Percentiles rank a stretch among this genome's conserved stretches.
phyloP scores from a whole-genome alignment of 2,888 invertebrate species.

The Andricus curvator region DNA sequence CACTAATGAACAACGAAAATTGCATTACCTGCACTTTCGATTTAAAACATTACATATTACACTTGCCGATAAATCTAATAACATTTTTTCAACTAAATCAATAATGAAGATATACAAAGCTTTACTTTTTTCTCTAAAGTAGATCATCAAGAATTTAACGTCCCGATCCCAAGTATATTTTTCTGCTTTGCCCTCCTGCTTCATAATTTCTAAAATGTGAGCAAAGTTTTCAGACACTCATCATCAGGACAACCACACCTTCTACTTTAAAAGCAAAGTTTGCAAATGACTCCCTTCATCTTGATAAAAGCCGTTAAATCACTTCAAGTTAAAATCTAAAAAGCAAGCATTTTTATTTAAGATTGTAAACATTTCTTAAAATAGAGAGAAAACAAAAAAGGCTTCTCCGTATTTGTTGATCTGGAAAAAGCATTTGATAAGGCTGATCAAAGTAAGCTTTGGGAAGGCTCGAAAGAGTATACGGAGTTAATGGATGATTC shows the following conservation, averaged over 20 bases:
- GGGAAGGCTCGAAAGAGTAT: no score
- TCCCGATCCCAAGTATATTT: not conserved
- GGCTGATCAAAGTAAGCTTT: no score
- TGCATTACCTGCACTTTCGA: no score
- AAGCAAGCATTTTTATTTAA: not conserved
- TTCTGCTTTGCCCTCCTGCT: not conserved
- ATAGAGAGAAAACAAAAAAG: no score
- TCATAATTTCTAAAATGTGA: not conserved
- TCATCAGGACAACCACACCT: not conserved
- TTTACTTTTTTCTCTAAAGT: not conserved
- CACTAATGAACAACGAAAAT: not conserved
- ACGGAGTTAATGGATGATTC: no score
- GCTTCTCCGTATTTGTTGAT: no score
- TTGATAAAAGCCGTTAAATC: not conserved
- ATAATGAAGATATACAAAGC: not conserved
- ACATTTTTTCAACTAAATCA: not conserved
- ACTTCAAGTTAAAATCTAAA: not conserved
- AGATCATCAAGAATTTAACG: not conserved
- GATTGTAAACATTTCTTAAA: no score
- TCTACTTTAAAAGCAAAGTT: slow-evolving; percentile 15
- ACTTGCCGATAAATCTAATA: not conserved
- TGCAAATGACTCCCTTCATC: not conserved
- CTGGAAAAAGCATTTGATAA: no score
- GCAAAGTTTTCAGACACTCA: not conserved
- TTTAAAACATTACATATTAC: not conserved